Evolutionary conservation across 2,113 vertebrate species (phyloP).

Genomic region (Anarhynchus alexandrinus): DNA sequence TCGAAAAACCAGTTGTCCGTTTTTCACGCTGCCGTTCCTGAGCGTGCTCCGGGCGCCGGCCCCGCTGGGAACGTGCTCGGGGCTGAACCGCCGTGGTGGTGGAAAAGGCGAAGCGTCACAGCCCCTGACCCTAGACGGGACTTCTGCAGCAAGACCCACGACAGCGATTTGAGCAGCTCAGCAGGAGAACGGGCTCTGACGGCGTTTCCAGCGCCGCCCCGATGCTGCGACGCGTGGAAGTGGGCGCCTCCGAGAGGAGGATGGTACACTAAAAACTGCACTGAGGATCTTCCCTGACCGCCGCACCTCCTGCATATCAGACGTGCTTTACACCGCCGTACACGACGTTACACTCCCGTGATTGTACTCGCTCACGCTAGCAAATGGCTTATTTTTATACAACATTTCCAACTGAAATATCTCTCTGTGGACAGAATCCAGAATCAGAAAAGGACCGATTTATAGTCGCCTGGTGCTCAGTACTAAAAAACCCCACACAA

Average conservation of each 20-base stretch:
- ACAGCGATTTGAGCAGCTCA: neutral
- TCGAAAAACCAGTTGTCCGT: neutral
- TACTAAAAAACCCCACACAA: neutral
- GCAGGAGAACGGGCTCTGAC: neutral
- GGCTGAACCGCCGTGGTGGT: neutral
- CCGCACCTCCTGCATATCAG: neutral
- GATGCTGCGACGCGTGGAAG: neutral
- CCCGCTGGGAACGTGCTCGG: neutral
- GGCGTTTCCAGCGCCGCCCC: neutral
- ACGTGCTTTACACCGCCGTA: neutral
- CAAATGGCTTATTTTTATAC: constrained; percentile 82
- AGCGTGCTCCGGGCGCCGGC: neutral
- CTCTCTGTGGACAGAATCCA: constrained; percentile 34
- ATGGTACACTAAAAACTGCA: neutral
- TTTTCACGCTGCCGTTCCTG: neutral
- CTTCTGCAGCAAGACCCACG: neutral
- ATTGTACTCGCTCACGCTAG: constrained; percentile 29
- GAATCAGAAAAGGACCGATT: constrained; percentile 38
- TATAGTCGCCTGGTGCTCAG: constrained; percentile 69
- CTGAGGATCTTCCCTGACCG: constrained; percentile 22
- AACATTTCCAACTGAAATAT: constrained; percentile 51
- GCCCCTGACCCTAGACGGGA: neutral
- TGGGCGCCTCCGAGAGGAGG: neutral
- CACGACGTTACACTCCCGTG: neutral
- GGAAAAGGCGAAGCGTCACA: neutral